phyloP scores from a whole-genome alignment of 30 jellyfish, hydroid and myxozoan genomes.

The Cassiopea xamachana region DNA sequence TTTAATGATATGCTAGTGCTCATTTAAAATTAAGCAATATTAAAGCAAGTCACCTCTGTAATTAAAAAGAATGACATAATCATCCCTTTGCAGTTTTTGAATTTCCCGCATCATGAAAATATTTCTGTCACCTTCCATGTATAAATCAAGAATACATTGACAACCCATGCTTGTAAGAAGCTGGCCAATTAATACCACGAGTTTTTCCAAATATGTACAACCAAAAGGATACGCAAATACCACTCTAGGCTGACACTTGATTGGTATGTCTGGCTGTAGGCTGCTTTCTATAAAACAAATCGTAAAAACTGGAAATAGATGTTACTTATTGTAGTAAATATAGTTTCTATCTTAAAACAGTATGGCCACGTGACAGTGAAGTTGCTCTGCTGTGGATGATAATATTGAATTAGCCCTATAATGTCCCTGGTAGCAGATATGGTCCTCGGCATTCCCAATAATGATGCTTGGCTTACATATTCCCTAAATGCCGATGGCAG shows the following conservation, averaged over 20 bases:
- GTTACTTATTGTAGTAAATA: not conserved
- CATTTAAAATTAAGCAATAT: no score
- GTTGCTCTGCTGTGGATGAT: no score
- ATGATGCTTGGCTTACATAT: no score
- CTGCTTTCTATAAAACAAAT: not conserved
- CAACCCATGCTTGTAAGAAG: not conserved
- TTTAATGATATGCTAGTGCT: no score
- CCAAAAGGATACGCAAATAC: conserved; percentile 3
- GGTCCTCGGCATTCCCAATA: no score
- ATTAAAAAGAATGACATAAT: not conserved
- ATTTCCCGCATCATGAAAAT: not conserved
- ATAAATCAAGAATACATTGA: conserved; percentile 3
- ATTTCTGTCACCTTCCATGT: not conserved
- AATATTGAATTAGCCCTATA: no score
- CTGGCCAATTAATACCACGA: not conserved
- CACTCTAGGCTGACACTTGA: not conserved
- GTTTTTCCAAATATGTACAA: not conserved
- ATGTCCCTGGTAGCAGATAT: no score
- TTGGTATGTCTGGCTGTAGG: not conserved
- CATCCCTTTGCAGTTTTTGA: not conserved
- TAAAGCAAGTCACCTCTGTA: not conserved
- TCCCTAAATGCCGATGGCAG: no score
- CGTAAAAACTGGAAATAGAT: not conserved
- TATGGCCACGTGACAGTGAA: no score
- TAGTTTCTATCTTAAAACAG: no score